These are phyloP conservation scores for Noturus placidus DNA, from an alignment of 2,113 vertebrate genomes.

Conservation along the genomic window DNA sequence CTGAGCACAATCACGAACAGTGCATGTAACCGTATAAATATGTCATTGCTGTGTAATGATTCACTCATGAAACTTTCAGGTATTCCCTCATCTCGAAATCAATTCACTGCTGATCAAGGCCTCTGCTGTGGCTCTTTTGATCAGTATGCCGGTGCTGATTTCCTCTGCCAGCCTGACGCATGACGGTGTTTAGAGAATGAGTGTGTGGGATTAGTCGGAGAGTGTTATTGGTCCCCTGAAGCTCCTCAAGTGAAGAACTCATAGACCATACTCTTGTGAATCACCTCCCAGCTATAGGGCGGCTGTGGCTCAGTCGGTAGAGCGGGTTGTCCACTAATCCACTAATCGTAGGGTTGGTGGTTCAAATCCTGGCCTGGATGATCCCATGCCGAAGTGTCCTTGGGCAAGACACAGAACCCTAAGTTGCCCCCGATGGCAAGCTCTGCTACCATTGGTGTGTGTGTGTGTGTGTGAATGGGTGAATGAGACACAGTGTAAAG, in stretches of 20 bases:
- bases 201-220: conserved; percentile 37
- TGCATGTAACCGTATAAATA: neutral
- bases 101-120: conserved; percentile 29
- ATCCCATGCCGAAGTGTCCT: too few relatives aligned
- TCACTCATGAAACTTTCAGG: neutral
- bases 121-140: conserved; percentile 28
- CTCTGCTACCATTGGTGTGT: too few relatives aligned
- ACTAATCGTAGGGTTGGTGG: too few relatives aligned
- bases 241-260: conserved; percentile 22
- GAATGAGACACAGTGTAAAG: too few relatives aligned
- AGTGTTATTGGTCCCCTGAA: conserved; percentile 30
- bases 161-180: conserved; percentile 13
- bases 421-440: too few relatives aligned
- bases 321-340: too few relatives aligned
- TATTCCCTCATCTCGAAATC: neutral
- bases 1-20: neutral
- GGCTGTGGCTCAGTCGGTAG: too few relatives aligned
- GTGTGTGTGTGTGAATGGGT: too few relatives aligned
- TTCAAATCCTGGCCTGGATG: too few relatives aligned
- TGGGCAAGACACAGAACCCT: too few relatives aligned
- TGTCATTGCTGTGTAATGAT: neutral
- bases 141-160: conserved; percentile 38
- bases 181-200: conserved; percentile 33
- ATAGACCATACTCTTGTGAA: conserved; percentile 33
- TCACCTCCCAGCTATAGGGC: conserved; percentile 39